Evolutionary conservation across 2,113 vertebrate species (phyloP).

Genomic region (Cepphus grylle): DNA sequence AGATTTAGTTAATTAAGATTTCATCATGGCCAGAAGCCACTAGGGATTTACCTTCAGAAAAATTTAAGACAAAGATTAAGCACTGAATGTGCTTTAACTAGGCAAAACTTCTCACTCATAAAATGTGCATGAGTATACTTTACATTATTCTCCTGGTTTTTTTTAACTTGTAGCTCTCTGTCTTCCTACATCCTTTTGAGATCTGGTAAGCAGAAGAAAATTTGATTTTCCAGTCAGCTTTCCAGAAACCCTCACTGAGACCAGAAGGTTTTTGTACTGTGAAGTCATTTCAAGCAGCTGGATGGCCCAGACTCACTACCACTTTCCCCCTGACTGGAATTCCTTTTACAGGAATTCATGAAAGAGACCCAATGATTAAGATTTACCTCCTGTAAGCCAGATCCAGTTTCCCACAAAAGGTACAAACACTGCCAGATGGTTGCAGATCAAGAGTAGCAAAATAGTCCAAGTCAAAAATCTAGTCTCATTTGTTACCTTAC

Average conservation of each 20-base stretch:
- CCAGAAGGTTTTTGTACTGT: neutral
- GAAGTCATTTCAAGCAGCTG: neutral
- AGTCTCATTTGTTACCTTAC: neutral
- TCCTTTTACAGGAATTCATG: neutral
- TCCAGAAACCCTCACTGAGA: neutral
- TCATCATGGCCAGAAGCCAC: neutral
- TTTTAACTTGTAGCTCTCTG: neutral
- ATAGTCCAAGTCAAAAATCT: neutral
- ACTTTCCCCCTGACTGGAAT: neutral
- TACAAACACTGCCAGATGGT: neutral
- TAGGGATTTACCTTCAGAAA: neutral
- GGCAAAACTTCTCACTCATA: neutral
- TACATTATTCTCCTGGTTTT: neutral
- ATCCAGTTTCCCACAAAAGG: neutral
- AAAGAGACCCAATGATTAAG: neutral
- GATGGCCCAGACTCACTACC: neutral
- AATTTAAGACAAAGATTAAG: neutral
- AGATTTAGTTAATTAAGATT: neutral
- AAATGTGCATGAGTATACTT: neutral
- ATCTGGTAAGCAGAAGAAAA: neutral
- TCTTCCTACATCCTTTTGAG: neutral
- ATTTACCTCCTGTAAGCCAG: neutral
- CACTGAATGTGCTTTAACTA: neutral
- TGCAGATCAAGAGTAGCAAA: neutral
- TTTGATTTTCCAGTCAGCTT: neutral